Evolutionary conservation across 1,140 invertebrate species (phyloP), one percentile per base, ranked within the genome.

Genomic region (Trialeurodes vaporariorum): DNA sequence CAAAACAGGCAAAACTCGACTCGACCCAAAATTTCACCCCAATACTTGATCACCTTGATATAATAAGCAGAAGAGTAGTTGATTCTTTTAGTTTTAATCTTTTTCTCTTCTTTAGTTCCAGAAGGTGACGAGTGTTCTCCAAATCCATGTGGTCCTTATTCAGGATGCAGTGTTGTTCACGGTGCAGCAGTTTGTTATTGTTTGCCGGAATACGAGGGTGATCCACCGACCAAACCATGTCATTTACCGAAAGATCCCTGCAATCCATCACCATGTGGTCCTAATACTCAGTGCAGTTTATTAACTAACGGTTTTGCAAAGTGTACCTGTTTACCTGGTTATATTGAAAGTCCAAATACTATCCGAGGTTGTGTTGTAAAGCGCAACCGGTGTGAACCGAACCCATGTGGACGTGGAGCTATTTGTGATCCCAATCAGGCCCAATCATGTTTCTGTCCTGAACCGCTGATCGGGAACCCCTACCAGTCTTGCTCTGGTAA

Each of bases 161-260:
- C 90, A 1, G 88, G 89, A 11, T 94, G 91, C 74, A 79, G 89
- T 67, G 79, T 88, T 58, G 84, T 88, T 1, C 82, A 84, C 22
- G 85, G 85, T 1, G 83, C 85, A 73, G 86, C 89, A 17, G 83
- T 85, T 21, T 94, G 92, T 73, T 92, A 92, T 82, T 93, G 91
- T 78, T 79, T 93, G 70, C 90, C 91, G 11, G 91, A 92, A 75
- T 96, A 87, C 76, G 91, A 93, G 79, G 93, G 92, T 64, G 86
- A 87, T 78, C 92, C 93, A 49, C 91, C 91, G 21, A 75, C 80
- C 58, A 80, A 81, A 59, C 81, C 82, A 0, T 92, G 89, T 72
- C 78, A 76, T 63, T 73, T 88, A 68, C 88, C 88, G 65, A 80
- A 78, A 63, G 89, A 90, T 74, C 90, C 91, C 0, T 94, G 92